These are phyloP conservation scores for Helicolenus hilgendorfi DNA, from an alignment of 2,797 vertebrate species.

Conservation along the genomic window DNA sequence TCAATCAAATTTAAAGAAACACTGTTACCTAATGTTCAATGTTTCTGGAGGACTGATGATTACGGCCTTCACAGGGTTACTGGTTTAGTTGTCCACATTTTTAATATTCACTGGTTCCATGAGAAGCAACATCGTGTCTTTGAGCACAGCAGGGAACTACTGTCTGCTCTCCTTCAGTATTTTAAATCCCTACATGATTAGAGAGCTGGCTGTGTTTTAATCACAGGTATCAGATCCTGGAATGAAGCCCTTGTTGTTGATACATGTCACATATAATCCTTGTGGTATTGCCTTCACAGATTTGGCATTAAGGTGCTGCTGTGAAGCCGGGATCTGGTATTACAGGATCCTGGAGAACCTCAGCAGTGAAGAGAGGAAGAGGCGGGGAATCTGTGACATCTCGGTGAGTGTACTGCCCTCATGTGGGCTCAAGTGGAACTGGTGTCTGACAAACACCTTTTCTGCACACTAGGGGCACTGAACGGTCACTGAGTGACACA, in stretches of 20 bases:
- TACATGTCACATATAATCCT: not conserved
- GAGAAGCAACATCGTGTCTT: not conserved
- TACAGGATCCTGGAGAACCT: conserved; percentile 93
- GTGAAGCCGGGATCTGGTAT: conserved; percentile 90
- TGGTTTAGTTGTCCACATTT: not conserved
- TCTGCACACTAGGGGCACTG: not conserved
- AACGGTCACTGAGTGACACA: not conserved
- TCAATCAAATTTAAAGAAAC: not conserved
- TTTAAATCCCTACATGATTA: not conserved
- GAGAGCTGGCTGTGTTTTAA: not conserved
- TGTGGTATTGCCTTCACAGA: conserved; percentile 82
- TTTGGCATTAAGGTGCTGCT: conserved; percentile 89
- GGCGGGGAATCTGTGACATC: conserved; percentile 87
- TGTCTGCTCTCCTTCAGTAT: not conserved
- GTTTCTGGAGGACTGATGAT: not conserved
- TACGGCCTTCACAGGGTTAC: not conserved
- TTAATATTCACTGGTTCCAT: not conserved
- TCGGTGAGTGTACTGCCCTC: conserved; percentile 89
- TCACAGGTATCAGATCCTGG: not conserved
- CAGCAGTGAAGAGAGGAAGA: conserved; percentile 89
- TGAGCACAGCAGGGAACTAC: not conserved
- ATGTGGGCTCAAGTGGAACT: conserved; percentile 46
- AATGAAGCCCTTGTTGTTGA: not conserved
- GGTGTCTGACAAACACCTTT: not conserved
- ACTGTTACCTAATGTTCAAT: not conserved